A percentile compares a stretch with the other conserved stretches of the same genome.
Evolutionary conservation across 2,888 invertebrate species (phyloP).

Genomic region (Nephrocerus scutellatus): DNA sequence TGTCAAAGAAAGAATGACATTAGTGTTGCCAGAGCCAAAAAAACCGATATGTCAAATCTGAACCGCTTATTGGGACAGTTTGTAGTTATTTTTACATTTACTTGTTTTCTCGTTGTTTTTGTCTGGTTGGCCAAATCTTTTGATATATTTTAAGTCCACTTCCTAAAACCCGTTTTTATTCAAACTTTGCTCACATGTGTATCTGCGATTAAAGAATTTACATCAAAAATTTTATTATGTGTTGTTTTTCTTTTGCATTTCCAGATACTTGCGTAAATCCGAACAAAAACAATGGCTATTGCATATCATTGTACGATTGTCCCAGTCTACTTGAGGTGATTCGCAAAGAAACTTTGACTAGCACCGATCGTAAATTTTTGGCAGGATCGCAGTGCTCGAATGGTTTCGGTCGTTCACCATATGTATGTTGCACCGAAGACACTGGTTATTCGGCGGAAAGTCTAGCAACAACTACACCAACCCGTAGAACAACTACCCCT

Average conservation of each 20-base stretch:
- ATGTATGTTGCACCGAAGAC: conserved; percentile 41
- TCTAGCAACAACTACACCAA: background rate
- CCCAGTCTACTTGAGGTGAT: conserved; percentile 31
- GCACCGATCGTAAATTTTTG: conserved; percentile 30
- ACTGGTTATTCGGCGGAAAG: conserved; percentile 24
- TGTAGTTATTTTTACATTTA: too few relatives aligned
- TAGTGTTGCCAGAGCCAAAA: too few relatives aligned
- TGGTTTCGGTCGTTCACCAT: conserved; percentile 33
- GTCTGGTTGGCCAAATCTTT: too few relatives aligned
- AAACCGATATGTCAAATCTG: too few relatives aligned
- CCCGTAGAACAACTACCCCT: background rate
- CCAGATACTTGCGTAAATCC: conserved; percentile 51
- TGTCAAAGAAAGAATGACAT: too few relatives aligned
- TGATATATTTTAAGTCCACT: too few relatives aligned
- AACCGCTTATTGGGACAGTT: too few relatives aligned
- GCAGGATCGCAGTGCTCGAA: conserved; percentile 34
- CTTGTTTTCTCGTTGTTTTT: too few relatives aligned
- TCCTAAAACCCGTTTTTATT: too few relatives aligned
- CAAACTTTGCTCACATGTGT: too few relatives aligned
- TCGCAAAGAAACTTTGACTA: conserved; percentile 19
- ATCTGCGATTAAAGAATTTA: too few relatives aligned
- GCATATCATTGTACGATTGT: conserved; percentile 41
- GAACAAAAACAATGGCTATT: conserved; percentile 34
- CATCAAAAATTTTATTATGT: too few relatives aligned
- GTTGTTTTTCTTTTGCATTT: background rate